Base-by-base conservation (phyloP, 2,113 vertebrate genomes). In the Ictalurus punctatus region DNA sequence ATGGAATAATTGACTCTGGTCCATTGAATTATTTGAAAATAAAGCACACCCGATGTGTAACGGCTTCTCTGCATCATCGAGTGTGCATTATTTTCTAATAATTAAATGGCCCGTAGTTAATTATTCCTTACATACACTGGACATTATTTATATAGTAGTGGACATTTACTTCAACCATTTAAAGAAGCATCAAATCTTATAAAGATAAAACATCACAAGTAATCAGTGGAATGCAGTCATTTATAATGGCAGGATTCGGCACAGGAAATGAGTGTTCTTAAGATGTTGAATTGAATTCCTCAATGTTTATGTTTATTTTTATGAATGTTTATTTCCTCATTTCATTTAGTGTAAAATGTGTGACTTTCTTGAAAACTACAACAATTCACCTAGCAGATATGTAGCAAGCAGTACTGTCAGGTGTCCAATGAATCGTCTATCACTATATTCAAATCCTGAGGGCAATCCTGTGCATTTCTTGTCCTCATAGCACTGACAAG, bases 401-500 rank as follows among this genome's bases (percentile, higher is more conserved):
- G 34, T 34, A 56, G 52, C 48, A 69, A 85, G 83, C n/a, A 85
- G 83, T 37, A 81, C 52, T 59, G 52, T 30, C 61, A 89, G 34
- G 4, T 27, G 40, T 65, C 67, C 58, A 37, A 16, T 90, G 91
- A 93, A 82, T 93, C 91, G 79, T 71, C 81, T 71, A 94, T 93
- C 19, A 86, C 0, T 48, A 14, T 23, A 71, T 1, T 90, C 90
- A 27, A 1, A 48, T 3, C 61, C 54, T n/a, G 86, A 86, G 9
- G 37, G 0, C 37, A 93, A 84, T 7, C 67, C 48, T 3, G 56
- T 84, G 65, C 95, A 96, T 23, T 54, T 89, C 37, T 0, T 0
- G 1, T 92, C 92, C 0, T 88, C 90, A 16, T 95, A 96, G 93
- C 95, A 96, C 91, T 95, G 95, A 79, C 96, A 96, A 83, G 94